Conservation (phyloP, 1,140 invertebrate genomes). For the Pseudomyrmex concolor region DNA sequence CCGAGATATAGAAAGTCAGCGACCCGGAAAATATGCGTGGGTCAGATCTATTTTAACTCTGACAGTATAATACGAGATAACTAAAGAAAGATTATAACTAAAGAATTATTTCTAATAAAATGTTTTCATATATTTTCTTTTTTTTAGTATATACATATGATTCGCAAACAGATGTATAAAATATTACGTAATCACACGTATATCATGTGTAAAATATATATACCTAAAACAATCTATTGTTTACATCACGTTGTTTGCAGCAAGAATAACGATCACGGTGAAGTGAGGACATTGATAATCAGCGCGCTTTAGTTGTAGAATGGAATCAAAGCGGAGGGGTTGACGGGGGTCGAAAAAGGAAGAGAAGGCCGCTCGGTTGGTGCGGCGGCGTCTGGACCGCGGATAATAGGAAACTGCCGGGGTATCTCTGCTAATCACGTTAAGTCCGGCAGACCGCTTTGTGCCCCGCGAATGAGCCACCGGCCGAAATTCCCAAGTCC, state of each 20-base stretch:
- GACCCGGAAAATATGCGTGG: not conserved
- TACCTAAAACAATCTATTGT: not conserved
- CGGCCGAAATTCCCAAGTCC: conserved; percentile 77
- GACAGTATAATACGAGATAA: no score
- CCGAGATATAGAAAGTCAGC: not conserved
- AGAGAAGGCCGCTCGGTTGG: conserved; percentile 72
- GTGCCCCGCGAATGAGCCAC: conserved; percentile 80
- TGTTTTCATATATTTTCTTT: no score
- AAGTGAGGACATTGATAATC: conserved; percentile 71
- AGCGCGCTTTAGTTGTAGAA: conserved; percentile 59
- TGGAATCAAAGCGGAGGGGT: conserved; percentile 76
- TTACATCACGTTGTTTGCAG: not conserved
- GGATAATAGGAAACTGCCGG: conserved; percentile 79
- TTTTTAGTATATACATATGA: not conserved
- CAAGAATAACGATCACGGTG: not conserved
- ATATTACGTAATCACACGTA: no score
- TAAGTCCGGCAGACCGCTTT: conserved; percentile 83
- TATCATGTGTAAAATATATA: no score
- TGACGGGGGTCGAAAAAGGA: conserved; percentile 68
- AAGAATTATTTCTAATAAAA: no score
- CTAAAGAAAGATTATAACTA: no score
- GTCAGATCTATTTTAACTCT: no score
- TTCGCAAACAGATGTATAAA: no score
- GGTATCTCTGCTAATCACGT: conserved; percentile 84
- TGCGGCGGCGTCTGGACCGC: conserved; percentile 79